A percentile compares a stretch with the other conserved stretches of the same genome.
Evolutionary conservation across 2,797 vertebrate species (phyloP).

Genomic region (Aphelocoma californica): DNA sequence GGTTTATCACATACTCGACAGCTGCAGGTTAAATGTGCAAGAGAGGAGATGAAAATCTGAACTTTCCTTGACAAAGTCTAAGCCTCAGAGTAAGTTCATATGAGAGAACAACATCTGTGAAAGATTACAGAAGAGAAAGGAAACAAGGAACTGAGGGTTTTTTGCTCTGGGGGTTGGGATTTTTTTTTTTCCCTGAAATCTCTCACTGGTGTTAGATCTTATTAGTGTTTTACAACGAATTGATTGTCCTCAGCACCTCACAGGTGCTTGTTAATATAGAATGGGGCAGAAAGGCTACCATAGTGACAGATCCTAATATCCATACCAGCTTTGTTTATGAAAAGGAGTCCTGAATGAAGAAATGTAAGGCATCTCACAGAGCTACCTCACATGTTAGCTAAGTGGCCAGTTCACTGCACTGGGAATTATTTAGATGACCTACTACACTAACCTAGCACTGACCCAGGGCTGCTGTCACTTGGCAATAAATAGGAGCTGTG

Average conservation of each 20-base stretch:
- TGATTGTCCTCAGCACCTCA: background rate
- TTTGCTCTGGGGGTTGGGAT: background rate
- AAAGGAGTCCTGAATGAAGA: background rate
- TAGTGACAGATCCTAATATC: background rate
- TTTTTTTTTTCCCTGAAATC: background rate
- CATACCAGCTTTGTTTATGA: background rate
- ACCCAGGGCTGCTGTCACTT: background rate
- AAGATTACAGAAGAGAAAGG: background rate
- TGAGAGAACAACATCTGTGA: background rate
- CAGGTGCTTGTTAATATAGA: background rate
- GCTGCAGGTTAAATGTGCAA: conserved; percentile 37
- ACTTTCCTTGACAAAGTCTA: background rate
- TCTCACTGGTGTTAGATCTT: background rate
- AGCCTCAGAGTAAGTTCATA: background rate
- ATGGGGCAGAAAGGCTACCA: background rate
- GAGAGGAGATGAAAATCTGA: background rate
- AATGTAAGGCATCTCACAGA: background rate
- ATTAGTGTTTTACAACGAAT: background rate
- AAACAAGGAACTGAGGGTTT: background rate
- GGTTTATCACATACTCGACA: conserved; percentile 78
- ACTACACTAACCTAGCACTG: background rate
- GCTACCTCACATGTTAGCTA: background rate
- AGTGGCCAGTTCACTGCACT: background rate
- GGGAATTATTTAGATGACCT: background rate
- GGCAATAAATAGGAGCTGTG: background rate